phyloP scores from a whole-genome alignment of 2,888 invertebrate genomes.

The Metalampra italica region DNA sequence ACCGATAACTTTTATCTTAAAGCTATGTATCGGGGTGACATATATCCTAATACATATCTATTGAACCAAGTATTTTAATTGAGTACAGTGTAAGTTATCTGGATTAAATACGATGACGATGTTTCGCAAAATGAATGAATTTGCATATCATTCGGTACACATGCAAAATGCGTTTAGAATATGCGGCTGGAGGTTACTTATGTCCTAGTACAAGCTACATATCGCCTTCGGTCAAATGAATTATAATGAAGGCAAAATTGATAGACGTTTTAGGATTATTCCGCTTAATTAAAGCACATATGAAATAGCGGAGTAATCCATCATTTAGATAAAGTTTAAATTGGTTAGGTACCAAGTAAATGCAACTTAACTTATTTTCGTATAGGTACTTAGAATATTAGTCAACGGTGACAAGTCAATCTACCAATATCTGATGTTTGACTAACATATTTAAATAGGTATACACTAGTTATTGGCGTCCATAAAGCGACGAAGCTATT shows the following conservation, averaged over 20 bases:
- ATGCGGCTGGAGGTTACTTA: conserved; percentile 3
- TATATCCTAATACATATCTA: background rate
- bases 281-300: background rate
- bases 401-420: no score
- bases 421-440: no score
- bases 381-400: no score
- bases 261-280: background rate
- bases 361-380: no score
- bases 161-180: background rate
- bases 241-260: conserved; percentile 3
- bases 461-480: no score
- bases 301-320: no score
- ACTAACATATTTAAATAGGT: no score
- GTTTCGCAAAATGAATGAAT: conserved; percentile 13
- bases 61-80: background rate
- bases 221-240: conserved; percentile 1
- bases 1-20: background rate
- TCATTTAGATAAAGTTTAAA: no score
- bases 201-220: background rate
- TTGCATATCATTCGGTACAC: conserved; percentile 9
- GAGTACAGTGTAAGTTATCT: background rate
- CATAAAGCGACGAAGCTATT: no score
- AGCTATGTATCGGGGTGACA: background rate
- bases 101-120: background rate
- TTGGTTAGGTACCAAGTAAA: no score